Evolutionary conservation across 2,113 vertebrate species (phyloP).

Genomic region (Oryzias curvinotus): DNA sequence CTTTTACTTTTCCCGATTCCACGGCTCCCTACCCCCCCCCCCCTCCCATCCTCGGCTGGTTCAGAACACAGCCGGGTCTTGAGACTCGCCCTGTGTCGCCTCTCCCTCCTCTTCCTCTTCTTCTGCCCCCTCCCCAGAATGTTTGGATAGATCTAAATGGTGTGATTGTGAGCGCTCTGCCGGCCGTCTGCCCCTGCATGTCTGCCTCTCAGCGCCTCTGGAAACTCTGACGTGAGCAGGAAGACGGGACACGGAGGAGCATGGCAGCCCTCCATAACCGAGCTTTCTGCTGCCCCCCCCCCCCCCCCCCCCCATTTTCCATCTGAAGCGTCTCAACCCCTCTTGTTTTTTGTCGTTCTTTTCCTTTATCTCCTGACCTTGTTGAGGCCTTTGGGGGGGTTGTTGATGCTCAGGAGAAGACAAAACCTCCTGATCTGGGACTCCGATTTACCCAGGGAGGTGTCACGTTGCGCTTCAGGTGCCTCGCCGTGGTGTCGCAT

Average conservation of each 20-base stretch:
- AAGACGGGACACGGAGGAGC: slow-evolving; percentile 61
- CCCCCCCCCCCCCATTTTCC: slow-evolving; percentile 42
- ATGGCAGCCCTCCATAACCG: slow-evolving; percentile 75
- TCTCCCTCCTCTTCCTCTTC: slow-evolving; percentile 38
- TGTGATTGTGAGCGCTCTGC: slow-evolving; percentile 76
- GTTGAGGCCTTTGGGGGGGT: slow-evolving; percentile 2
- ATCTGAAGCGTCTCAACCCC: slow-evolving; percentile 41
- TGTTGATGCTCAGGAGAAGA: slow-evolving; percentile 21
- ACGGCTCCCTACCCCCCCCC: slow-evolving; percentile 22
- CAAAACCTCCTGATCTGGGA: slow-evolving; percentile 68
- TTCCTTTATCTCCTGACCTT: slow-evolving; percentile 25
- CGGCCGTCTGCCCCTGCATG: slow-evolving; percentile 61
- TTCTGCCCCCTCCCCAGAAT: slow-evolving; percentile 46
- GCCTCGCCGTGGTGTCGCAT: slow-evolving; percentile 66
- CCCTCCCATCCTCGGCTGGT: slow-evolving; percentile 24
- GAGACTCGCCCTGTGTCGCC: slow-evolving; percentile 60
- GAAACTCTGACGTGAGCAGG: slow-evolving; percentile 80
- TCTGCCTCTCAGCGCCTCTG: slow-evolving; percentile 70
- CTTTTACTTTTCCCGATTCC: slow-evolving; percentile 22
- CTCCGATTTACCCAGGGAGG: slow-evolving; percentile 62
- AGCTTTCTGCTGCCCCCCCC: slow-evolving; percentile 41
- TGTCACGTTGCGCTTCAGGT: slow-evolving; percentile 66
- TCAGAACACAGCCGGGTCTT: slow-evolving; percentile 53
- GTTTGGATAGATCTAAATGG: slow-evolving; percentile 80
- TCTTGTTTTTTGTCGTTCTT: slow-evolving; percentile 24